Percentiles rank a stretch among this genome's conserved stretches.
phyloP scores from a whole-genome alignment of 2,888 invertebrate species.

The Lamproptera curius region DNA sequence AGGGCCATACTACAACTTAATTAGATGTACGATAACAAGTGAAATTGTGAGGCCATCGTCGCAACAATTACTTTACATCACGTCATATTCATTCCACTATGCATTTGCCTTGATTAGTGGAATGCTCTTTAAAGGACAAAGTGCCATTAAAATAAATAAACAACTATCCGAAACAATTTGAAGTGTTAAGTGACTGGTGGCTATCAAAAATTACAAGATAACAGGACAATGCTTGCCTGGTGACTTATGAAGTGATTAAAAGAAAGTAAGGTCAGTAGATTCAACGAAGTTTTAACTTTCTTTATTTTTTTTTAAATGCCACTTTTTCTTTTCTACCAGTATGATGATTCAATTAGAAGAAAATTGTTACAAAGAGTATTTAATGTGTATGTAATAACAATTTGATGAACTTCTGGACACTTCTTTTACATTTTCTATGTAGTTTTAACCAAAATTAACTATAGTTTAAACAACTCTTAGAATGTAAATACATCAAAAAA shows the following conservation, averaged over 20 bases:
- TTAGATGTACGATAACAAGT: slow-evolving; percentile 20
- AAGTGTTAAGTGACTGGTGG: slow-evolving; percentile 74
- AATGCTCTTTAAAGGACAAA: slow-evolving; percentile 64
- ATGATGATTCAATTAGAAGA: too few species aligned
- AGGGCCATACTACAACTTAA: slow-evolving; percentile 10
- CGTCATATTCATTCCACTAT: slow-evolving; percentile 72
- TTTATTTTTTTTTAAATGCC: too few species aligned
- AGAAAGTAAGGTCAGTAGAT: slow-evolving; percentile 45
- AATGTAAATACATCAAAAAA: too few species aligned
- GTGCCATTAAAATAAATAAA: slow-evolving; percentile 73
- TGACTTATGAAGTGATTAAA: slow-evolving; percentile 76
- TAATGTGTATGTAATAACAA: too few species aligned
- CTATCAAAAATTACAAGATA: slow-evolving; percentile 77
- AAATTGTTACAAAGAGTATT: too few species aligned
- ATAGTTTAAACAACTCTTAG: too few species aligned
- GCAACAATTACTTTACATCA: slow-evolving; percentile 63
- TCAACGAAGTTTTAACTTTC: too few species aligned
- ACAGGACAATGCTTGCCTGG: slow-evolving; percentile 58
- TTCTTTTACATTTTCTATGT: too few species aligned
- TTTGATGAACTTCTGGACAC: too few species aligned
- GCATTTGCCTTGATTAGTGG: slow-evolving; percentile 69
- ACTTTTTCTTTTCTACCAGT: too few species aligned
- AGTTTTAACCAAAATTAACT: too few species aligned
- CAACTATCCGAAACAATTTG: slow-evolving; percentile 66
- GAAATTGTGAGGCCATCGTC: slow-evolving; percentile 18